Evolutionary conservation across 1,140 invertebrate species (phyloP).

Genomic region (Brachionus rubens): DNA sequence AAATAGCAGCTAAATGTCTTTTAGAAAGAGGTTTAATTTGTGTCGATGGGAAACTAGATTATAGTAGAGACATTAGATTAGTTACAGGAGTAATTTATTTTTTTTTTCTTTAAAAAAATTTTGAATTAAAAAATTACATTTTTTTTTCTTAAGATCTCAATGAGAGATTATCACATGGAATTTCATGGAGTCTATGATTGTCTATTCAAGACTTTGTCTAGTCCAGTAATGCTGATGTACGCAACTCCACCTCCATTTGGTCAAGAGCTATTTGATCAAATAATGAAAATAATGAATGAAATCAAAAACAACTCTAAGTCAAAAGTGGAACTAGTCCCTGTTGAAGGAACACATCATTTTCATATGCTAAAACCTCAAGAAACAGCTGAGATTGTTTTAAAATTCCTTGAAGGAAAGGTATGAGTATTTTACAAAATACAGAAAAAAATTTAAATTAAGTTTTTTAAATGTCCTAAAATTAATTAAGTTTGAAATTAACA

Average conservation of each 20-base stretch:
- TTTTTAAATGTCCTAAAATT: no score
- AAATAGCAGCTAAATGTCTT: slow-evolving; percentile 27
- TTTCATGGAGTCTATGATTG: slow-evolving; percentile 43
- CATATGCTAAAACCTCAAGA: slow-evolving; percentile 36
- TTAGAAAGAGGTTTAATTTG: slow-evolving; percentile 9
- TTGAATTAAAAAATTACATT: no score
- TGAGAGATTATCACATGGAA: slow-evolving; percentile 43
- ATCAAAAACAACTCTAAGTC: slow-evolving; percentile 42
- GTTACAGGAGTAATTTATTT: slow-evolving; percentile 30
- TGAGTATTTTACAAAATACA: neutral
- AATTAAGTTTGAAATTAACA: neutral
- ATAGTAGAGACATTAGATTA: slow-evolving; percentile 37
- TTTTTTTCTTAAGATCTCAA: slow-evolving; percentile 28
- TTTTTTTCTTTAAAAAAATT: neutral
- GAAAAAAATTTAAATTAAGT: no score
- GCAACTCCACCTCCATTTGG: slow-evolving; percentile 35
- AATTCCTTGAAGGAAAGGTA: slow-evolving; percentile 33
- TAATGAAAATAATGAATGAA: slow-evolving; percentile 45
- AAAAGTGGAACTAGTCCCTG: neutral
- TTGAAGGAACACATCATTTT: slow-evolving; percentile 46
- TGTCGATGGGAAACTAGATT: neutral
- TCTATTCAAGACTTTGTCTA: slow-evolving; percentile 17
- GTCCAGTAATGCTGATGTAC: slow-evolving; percentile 38
- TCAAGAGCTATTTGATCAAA: slow-evolving; percentile 37
- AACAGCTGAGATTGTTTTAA: slow-evolving; percentile 22